Percentiles rank a stretch among this genome's conserved stretches.
These are phyloP conservation scores for Syrphus vitripennis DNA, from an alignment of 2,888 invertebrate species.

Conservation along the genomic window DNA sequence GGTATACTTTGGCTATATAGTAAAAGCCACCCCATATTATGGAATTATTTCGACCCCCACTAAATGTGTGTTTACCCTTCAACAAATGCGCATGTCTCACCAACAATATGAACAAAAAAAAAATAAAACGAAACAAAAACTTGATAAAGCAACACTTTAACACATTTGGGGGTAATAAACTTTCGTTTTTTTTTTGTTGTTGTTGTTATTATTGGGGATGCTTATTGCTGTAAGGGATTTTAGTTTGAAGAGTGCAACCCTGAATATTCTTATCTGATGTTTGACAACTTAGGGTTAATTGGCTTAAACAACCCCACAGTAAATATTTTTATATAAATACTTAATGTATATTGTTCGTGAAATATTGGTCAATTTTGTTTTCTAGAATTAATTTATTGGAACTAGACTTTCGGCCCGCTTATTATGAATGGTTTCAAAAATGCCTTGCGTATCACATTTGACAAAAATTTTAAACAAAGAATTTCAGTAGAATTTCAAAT, in stretches of 20 bases:
- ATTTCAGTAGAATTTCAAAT: too few relatives aligned
- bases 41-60: slow-evolving; percentile 27
- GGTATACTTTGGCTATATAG: not conserved
- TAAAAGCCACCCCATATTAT: slow-evolving; percentile 7
- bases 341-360: not conserved
- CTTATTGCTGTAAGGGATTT: slow-evolving; percentile 18
- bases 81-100: slow-evolving; percentile 52
- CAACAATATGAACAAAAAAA: not conserved
- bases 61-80: slow-evolving; percentile 33
- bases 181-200: slow-evolving; percentile 30
- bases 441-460: too few relatives aligned
- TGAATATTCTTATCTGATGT: not conserved
- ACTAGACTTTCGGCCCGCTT: not conserved
- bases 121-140: not conserved
- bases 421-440: too few relatives aligned
- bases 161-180: slow-evolving; percentile 53
- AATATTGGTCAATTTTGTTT: not conserved
- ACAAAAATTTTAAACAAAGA: too few relatives aligned
- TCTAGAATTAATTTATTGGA: not conserved
- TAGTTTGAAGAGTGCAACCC: not conserved
- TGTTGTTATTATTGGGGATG: slow-evolving; percentile 16
- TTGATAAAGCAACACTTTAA: slow-evolving; percentile 35
- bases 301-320: not conserved
- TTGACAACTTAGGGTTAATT: slow-evolving; percentile 6
- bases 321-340: not conserved